Conservation (phyloP, 1,140 invertebrate genomes). For the Pomacea maculata region DNA sequence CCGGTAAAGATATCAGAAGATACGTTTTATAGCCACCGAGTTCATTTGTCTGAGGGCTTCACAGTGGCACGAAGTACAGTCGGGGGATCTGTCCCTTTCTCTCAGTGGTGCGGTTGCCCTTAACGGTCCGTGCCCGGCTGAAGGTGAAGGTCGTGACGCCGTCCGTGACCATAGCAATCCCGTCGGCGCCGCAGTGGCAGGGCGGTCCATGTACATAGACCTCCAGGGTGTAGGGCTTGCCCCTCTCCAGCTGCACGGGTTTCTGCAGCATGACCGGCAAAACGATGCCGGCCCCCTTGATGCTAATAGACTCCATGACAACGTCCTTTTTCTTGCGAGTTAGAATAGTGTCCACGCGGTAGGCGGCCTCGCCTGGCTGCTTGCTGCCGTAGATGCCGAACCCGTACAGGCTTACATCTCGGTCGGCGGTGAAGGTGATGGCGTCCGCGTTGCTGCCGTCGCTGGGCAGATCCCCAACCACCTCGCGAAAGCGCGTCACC, state of each 20-base stretch:
- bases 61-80: slow-evolving; percentile 31
- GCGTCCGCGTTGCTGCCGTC: slow-evolving; percentile 24
- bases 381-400: slow-evolving; percentile 34
- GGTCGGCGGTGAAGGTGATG: slow-evolving; percentile 23
- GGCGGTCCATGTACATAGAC: slow-evolving; percentile 27
- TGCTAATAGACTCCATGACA: slow-evolving; percentile 27
- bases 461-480: slow-evolving; percentile 5
- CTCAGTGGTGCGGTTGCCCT: slow-evolving; percentile 21
- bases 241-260: slow-evolving; percentile 26
- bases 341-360: slow-evolving; percentile 23
- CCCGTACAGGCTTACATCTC: slow-evolving; percentile 25
- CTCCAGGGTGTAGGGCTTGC: slow-evolving; percentile 28
- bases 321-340: slow-evolving; percentile 31
- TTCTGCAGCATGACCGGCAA: slow-evolving; percentile 31
- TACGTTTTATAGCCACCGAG: too few species aligned
- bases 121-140: slow-evolving; percentile 14
- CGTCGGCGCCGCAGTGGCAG: slow-evolving; percentile 27
- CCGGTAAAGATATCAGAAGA: too few species aligned
- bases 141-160: slow-evolving; percentile 24
- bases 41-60: too few species aligned
- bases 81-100: slow-evolving; percentile 30
- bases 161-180: slow-evolving; percentile 1
- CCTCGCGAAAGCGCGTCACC: slow-evolving; percentile 23
- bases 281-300: slow-evolving; percentile 33
- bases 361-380: slow-evolving; percentile 24